Percentiles rank a stretch among this genome's conserved stretches.
Evolutionary conservation across 2,113 vertebrate species (phyloP).

Genomic region (Todiramphus saurophagus): DNA sequence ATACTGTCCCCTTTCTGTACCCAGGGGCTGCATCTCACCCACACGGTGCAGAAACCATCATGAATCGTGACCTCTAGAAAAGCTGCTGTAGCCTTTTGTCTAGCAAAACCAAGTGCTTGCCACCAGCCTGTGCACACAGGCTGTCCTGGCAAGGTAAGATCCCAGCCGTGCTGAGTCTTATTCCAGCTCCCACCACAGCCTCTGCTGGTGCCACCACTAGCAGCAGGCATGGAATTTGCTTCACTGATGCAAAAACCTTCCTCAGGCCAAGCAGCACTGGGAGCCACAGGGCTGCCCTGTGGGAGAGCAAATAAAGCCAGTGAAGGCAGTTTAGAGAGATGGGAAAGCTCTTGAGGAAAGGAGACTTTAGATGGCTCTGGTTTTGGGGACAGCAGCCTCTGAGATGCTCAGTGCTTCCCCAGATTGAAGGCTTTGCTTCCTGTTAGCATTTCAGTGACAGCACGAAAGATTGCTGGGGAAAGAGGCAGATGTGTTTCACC

Average conservation of each 20-base stretch:
- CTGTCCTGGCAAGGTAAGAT: background rate
- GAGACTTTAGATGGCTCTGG: background rate
- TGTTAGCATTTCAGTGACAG: background rate
- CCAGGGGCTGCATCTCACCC: background rate
- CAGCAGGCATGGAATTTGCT: background rate
- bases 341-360: background rate
- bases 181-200: background rate
- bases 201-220: background rate
- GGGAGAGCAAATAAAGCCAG: background rate
- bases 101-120: background rate
- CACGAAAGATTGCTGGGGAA: background rate
- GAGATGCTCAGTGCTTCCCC: background rate
- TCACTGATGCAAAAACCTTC: background rate
- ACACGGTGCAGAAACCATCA: accelerated
- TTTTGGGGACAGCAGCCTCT: background rate
- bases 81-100: background rate
- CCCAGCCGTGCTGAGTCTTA: accelerated
- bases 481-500: background rate
- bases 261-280: background rate
- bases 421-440: background rate
- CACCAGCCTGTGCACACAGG: background rate
- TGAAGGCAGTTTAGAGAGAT: background rate
- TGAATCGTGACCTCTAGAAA: background rate
- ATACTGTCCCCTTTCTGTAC: background rate
- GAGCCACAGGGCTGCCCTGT: background rate